Conservation (phyloP, 2,888 invertebrate genomes). For the Hanleya hanleyi region DNA sequence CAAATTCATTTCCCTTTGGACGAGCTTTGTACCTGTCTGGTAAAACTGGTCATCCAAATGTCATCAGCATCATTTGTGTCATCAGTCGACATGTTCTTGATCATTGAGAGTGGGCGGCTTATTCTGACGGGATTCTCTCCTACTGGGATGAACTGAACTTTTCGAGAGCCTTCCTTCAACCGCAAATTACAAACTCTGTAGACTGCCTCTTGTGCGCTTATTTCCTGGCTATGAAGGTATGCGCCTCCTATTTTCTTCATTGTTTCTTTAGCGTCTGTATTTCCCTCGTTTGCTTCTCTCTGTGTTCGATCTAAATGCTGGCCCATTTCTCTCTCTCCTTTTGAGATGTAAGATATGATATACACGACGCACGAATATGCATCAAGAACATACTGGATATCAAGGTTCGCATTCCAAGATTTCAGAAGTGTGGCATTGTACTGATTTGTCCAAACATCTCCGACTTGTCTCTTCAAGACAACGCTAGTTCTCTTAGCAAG, state of each 20-base stretch:
- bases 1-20: too few relatives aligned
- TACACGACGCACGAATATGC: too few relatives aligned
- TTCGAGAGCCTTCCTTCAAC: too few relatives aligned
- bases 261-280: not conserved
- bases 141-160: not conserved
- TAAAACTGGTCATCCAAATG: too few relatives aligned
- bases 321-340: not conserved
- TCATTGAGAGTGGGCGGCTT: not conserved
- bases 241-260: not conserved
- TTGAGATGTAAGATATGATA: not conserved
- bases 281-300: not conserved
- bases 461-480: too few relatives aligned
- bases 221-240: not conserved
- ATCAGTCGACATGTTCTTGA: not conserved
- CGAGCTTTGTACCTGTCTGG: too few relatives aligned
- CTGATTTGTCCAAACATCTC: too few relatives aligned
- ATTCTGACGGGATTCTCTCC: not conserved
- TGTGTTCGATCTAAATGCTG: too few relatives aligned
- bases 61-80: not conserved
- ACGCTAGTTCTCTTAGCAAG: too few relatives aligned
- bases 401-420: too few relatives aligned
- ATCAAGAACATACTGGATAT: too few relatives aligned
- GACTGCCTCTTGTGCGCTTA: not conserved
- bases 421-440: too few relatives aligned
- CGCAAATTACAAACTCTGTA: not conserved